Evolutionary conservation across 2,797 vertebrate genomes (phyloP), one percentile per base, ranked within the genome.

Genomic region (Threskiornis aethiopicus): DNA sequence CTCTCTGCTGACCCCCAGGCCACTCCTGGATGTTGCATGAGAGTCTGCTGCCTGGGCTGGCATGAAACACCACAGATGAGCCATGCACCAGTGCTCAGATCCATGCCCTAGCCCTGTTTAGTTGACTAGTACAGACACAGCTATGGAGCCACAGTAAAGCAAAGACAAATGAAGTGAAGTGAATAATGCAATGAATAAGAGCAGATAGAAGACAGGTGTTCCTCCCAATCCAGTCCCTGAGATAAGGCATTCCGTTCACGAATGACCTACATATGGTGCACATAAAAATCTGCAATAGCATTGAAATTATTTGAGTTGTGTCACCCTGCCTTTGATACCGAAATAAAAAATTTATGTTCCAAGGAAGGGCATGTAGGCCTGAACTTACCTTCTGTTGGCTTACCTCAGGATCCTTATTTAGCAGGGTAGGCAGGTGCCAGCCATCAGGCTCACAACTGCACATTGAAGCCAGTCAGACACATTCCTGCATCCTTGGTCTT

Each of bases 31-130:
- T 35, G 11, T 13, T 76, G 16, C 5, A 44, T 64, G 49, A 67
- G 18, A 35, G 17, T 0, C 0, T 35, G 10, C 5, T 41, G 21
- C 6, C n/a, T 52, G 22, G 37, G 21, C 19, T 73, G 35, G 11
- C 42, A 47, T 18, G 35, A 72, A 42, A 25, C 1, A 4, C 22
- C 14, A 8, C 0, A 1, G 42, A 33, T 1, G 29, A 61, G 17
- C 11, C 35, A 22, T 1, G 1, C 5, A 25, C 25, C 49, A 31
- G 20, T 5, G 11, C 21, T 16, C 37, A 59, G 46, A 42, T 22
- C 28, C 16, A 11, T 65, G 25, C 21, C 52, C 20, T 3, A 8
- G 24, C 4, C 12, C 26, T 57, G 12, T 47, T 62, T 35, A 41
- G 9, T 3, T 71, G n/a, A 57, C 9, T 19, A 21, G 12, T 16